phyloP scores from a whole-genome alignment of 2,797 vertebrate genomes.

The Simalia tracyae region DNA sequence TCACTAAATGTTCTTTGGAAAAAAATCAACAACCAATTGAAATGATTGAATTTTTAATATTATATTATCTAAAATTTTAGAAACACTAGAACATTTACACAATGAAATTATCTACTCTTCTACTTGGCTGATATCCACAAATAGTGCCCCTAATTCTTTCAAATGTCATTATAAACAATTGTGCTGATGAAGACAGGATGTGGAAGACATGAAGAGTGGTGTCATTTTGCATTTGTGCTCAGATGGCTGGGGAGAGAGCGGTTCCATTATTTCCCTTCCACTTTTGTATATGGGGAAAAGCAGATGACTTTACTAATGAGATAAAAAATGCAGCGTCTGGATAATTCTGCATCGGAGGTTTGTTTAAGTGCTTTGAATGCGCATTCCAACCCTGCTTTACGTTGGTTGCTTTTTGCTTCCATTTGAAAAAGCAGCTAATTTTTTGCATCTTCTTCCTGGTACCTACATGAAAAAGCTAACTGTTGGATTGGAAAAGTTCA shows the following conservation, averaged over 20 bases:
- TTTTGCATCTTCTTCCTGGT: neutral
- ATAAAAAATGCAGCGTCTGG: constrained; percentile 17
- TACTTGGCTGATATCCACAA: constrained; percentile 37
- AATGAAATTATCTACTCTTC: constrained; percentile 60
- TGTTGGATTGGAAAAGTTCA: neutral
- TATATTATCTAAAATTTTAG: constrained; percentile 58
- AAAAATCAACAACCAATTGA: constrained; percentile 16
- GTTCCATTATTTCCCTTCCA: constrained; percentile 60
- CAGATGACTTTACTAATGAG: constrained; percentile 43
- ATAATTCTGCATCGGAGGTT: constrained; percentile 28
- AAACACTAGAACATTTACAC: constrained; percentile 47
- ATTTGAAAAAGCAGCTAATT: constrained; percentile 20
- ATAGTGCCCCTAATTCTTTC: constrained; percentile 61
- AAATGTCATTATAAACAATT: constrained; percentile 54
- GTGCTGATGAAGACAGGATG: constrained; percentile 68
- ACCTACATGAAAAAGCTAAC: neutral
- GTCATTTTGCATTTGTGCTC: constrained; percentile 52
- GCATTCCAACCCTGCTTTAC: constrained; percentile 6
- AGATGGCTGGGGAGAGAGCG: constrained; percentile 60
- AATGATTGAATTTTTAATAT: constrained; percentile 61
- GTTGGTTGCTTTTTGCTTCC: constrained; percentile 12
- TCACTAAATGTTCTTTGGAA: neutral
- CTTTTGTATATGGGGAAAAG: constrained; percentile 48
- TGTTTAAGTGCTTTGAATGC: constrained; percentile 30
- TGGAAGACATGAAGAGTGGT: constrained; percentile 54